phyloP scores from a whole-genome alignment of 2,113 vertebrate genomes.

The Astur gentilis region DNA sequence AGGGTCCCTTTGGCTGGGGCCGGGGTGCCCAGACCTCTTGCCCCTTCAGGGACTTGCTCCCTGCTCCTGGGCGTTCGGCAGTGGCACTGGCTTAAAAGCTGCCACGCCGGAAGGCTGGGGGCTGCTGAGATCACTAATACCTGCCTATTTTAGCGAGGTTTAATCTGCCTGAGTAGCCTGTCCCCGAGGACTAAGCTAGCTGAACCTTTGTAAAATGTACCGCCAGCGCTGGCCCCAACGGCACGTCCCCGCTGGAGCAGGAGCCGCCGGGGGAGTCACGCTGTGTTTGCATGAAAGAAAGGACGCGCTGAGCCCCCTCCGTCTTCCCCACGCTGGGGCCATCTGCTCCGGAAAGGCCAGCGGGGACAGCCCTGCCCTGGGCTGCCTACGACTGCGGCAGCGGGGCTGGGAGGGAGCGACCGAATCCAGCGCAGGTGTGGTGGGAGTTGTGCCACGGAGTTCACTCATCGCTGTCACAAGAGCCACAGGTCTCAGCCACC shows the following conservation, averaged over 20 bases:
- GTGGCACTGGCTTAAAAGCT: neutral
- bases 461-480: neutral
- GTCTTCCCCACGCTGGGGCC: neutral
- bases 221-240: neutral
- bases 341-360: conserved; percentile 46
- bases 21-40: neutral
- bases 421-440: neutral
- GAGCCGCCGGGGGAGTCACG: neutral
- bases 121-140: conserved; percentile 62
- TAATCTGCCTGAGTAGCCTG: conserved; percentile 66
- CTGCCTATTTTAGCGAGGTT: conserved; percentile 62
- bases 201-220: conserved; percentile 41
- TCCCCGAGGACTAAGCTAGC: conserved; percentile 54
- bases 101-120: neutral
- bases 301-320: conserved; percentile 6
- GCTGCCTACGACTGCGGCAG: neutral
- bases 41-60: neutral
- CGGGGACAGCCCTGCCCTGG: neutral
- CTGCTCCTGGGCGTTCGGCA: neutral
- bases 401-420: neutral
- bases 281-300: conserved; percentile 21
- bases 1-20: neutral
- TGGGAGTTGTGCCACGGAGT: neutral
- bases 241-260: neutral
- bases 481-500: neutral